These are phyloP conservation scores for Pammene aurita DNA, from an alignment of 2,888 invertebrate species.

Conservation along the genomic window DNA sequence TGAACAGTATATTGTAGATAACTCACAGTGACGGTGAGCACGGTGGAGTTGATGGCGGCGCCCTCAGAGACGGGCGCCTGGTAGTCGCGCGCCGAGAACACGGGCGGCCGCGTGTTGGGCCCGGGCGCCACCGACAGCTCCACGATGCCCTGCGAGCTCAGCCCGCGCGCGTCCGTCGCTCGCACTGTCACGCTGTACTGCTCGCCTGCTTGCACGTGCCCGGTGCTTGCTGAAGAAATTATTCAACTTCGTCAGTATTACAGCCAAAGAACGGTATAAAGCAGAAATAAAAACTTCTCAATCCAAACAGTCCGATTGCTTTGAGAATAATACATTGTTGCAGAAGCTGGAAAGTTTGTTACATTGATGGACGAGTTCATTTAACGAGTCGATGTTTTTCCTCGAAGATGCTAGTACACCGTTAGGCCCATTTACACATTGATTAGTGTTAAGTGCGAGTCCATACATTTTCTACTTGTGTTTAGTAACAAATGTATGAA, in stretches of 20 bases:
- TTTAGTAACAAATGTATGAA: no score
- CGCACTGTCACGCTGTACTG: conserved; percentile 95
- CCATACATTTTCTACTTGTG: no score
- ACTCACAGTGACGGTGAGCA: conserved; percentile 88
- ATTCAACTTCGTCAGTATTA: not conserved
- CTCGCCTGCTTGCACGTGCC: conserved; percentile 92
- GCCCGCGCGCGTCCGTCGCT: conserved; percentile 91
- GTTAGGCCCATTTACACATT: no score
- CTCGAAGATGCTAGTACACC: no score
- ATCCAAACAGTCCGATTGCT: no score
- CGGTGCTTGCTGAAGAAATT: conserved; percentile 85
- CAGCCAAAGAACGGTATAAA: not conserved
- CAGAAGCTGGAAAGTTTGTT: no score
- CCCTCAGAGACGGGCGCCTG: conserved; percentile 95
- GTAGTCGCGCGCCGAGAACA: conserved; percentile 91
- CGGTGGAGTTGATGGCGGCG: conserved; percentile 93
- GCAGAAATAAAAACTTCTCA: no score
- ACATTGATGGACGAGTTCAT: no score
- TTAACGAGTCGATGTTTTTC: no score
- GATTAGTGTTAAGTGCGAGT: no score
- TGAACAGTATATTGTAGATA: conserved; percentile 50
- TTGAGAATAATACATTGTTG: no score
- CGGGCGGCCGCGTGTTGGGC: conserved; percentile 91
- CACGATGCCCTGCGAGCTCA: conserved; percentile 92
- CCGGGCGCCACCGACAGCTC: conserved; percentile 93